Base-by-base conservation (phyloP, 2,797 vertebrate species). In the Anniella stebbinsi region DNA sequence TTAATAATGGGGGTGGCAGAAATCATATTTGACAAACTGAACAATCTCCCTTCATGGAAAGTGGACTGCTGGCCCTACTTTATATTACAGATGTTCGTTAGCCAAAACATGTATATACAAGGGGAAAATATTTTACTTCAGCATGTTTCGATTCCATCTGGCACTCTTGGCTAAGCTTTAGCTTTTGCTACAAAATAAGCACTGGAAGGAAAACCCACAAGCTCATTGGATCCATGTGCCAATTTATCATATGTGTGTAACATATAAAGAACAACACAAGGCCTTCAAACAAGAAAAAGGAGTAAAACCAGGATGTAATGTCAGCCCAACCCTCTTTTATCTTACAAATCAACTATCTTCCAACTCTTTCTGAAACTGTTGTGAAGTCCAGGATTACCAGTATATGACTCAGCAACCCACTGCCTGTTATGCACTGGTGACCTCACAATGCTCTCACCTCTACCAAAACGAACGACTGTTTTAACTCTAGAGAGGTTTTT, bases 251-350 rank as follows among this genome's bases (percentile, higher is more conserved):
- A 77, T 87, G 60, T 77, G 45, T 87, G 63, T 69, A 90, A 87
- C 48, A 83, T 6, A 77, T 45, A 78, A 57, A 28, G 72, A 87
- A 90, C 60, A 25, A 90, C 77, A 67, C 36, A 13, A 87, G 63
- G 15, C 36, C 60, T 84, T 90, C 80, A 87, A 90, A 90, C 89
- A 84, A 87, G 89, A 90, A 90, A 90, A 90, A 84, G 89, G 72
- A 90, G 89, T 90, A 90, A 90, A 90, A 90, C 89, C 80, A 4
- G 89, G 86, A 87, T 78, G 80, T n/a, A 84, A 84, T 23, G 45
- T 90, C 85, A 87, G 83, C 89, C 89, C 89, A 83, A 70, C 89
- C 89, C 86, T 87, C 80, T 90, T 87, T 90, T 90, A 90, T 90
- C 86, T 84, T 77, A 90, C 78, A 84, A 90, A 90, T 90, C 89